phyloP scores from a whole-genome alignment of 2,888 invertebrate species.

The Hydropsyche betteni region DNA sequence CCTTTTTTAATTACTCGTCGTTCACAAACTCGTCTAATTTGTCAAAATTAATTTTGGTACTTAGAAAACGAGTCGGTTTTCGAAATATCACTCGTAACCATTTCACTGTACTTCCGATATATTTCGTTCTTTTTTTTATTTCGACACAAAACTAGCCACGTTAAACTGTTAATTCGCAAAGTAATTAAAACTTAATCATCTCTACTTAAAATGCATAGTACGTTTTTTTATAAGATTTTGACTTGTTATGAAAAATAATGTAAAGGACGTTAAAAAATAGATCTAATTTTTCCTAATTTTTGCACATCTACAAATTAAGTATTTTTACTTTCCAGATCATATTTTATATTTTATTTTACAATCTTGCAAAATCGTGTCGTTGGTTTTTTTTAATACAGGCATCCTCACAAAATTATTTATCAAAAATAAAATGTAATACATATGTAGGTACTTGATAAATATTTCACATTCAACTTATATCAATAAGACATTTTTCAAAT shows the following conservation, averaged over 20 bases:
- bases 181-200: constrained; percentile 17
- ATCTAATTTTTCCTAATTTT: neutral
- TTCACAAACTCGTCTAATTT: constrained; percentile 20
- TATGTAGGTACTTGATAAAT: too few relatives aligned
- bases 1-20: constrained; percentile 23
- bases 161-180: constrained; percentile 16
- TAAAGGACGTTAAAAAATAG: neutral
- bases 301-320: too few relatives aligned
- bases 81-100: constrained; percentile 13
- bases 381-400: too few relatives aligned
- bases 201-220: neutral
- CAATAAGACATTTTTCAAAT: too few relatives aligned
- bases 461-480: too few relatives aligned
- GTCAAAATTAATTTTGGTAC: constrained; percentile 17
- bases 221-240: neutral
- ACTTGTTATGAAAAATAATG: neutral
- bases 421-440: too few relatives aligned
- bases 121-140: constrained; percentile 3
- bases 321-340: too few relatives aligned
- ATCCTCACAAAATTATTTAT: too few relatives aligned
- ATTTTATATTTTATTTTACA: too few relatives aligned
- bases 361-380: too few relatives aligned
- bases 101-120: constrained; percentile 25
- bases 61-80: constrained; percentile 3
- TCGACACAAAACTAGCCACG: neutral